phyloP scores from a whole-genome alignment of 2,797 vertebrate species.

The Anableps anableps region DNA sequence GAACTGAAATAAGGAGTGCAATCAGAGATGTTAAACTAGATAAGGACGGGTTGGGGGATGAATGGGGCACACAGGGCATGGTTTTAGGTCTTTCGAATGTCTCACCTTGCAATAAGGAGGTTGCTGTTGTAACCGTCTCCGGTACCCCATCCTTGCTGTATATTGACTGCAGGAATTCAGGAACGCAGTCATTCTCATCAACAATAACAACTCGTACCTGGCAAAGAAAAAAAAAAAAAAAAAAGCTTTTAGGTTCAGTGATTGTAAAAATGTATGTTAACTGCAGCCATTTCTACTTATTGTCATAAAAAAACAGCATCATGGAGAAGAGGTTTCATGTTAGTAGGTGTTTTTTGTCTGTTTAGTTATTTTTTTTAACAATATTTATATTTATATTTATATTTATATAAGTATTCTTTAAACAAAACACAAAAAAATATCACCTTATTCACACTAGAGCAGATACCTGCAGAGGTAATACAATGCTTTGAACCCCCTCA shows the following conservation, averaged over 20 bases:
- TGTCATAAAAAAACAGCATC: background rate
- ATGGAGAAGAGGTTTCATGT: background rate
- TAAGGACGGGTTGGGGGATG: background rate
- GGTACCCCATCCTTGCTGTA: slow-evolving; percentile 88
- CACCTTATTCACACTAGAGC: no score
- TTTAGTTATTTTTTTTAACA: background rate
- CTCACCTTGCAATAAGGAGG: slow-evolving; percentile 89
- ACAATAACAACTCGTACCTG: slow-evolving; percentile 87
- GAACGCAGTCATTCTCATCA: slow-evolving; percentile 89
- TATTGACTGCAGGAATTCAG: slow-evolving; percentile 90
- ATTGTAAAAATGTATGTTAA: background rate
- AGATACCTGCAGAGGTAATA: no score
- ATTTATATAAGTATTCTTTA: no score
- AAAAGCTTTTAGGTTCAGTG: background rate
- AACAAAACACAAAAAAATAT: no score
- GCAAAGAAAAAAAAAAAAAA: background rate
- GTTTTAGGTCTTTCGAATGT: background rate
- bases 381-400: background rate
- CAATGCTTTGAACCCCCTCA: no score
- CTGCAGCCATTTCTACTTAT: background rate
- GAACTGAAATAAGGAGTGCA: background rate
- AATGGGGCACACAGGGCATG: background rate
- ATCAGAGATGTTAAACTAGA: background rate
- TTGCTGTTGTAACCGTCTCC: slow-evolving; percentile 89
- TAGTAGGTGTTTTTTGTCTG: background rate